phyloP scores from a whole-genome alignment of 2,888 invertebrate genomes.

The Mycogona germanica region DNA sequence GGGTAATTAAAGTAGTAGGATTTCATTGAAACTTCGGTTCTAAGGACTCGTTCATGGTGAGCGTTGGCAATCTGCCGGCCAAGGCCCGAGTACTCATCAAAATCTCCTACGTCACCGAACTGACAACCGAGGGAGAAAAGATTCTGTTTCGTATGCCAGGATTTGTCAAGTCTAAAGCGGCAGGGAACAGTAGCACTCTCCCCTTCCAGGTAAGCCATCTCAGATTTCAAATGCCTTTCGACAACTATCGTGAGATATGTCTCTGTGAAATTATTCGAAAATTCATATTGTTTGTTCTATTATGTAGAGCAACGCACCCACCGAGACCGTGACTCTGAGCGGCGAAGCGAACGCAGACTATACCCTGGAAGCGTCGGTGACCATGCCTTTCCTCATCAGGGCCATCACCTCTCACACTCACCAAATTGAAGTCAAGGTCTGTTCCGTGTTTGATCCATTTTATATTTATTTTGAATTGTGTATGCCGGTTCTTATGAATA shows the following conservation, averaged over 20 bases:
- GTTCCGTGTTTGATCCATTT: background rate
- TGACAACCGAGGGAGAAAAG: constrained; percentile 32
- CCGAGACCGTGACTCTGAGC: too few relatives aligned
- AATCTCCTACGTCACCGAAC: constrained; percentile 36
- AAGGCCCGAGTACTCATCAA: constrained; percentile 33
- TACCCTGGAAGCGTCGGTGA: constrained; percentile 30
- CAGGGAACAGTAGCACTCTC: background rate
- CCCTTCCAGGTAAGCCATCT: background rate
- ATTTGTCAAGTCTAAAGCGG: constrained; percentile 20
- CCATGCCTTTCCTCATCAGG: constrained; percentile 36
- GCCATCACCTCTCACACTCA: constrained; percentile 32
- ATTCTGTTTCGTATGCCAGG: constrained; percentile 33
- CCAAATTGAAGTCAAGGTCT: constrained; percentile 31
- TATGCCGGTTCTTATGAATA: too few relatives aligned
- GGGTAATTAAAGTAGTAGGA: background rate
- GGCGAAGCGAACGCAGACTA: constrained; percentile 14
- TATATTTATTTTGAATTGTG: too few relatives aligned
- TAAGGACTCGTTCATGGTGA: constrained; percentile 36
- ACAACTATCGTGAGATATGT: background rate
- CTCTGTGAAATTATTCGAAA: background rate
- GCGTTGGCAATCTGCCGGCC: constrained; percentile 36
- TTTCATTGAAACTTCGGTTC: constrained; percentile 4
- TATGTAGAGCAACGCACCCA: background rate
- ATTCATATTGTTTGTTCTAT: background rate
- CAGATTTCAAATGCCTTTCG: background rate